Evolutionary conservation across 35 echinoderm and acorn worm species (phyloP), one percentile per base, ranked within the genome.

Genomic region (Lytechinus variegatus): DNA sequence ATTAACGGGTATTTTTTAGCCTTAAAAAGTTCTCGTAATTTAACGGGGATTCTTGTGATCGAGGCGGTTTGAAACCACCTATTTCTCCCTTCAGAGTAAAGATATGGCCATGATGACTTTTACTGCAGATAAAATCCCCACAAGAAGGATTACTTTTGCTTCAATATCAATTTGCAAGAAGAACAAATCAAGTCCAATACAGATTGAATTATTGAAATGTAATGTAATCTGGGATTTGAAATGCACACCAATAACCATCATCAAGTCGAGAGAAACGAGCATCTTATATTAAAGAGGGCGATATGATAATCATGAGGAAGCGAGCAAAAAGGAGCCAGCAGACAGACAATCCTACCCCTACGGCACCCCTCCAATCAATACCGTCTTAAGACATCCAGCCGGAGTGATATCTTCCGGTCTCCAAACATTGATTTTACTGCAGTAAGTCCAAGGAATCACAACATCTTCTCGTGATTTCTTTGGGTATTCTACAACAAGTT

Each of bases 341-440:
- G 66, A 16, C 66, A 24, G 66, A 79, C 66, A 24, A 24, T 24
- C 66, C 66, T 79, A 16, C 66, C 66, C 66, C 66, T 24, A 6
- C 66, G 14, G 66, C 66, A 79, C 19, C 66, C 19, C 66, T 21
- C 66, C 66, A 79, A 79, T 79, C 66, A 79, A 79, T 79, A 79
- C 66, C 16, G n/a, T 79, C 66, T 16, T 79, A 79, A 79, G 66
- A 79, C 66, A 79, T 79, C 66, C 16, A 79, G 66, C 66, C 66
- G 66, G 19, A 24, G 4, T 16, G 66, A 79, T 79, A 24, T 79
- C 66, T 79, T 79, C 66, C 66, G 66, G 66, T 79, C 66, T 79
- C 66, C 66, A 79, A 79, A 79, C 66, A 79, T 79, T 79, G 66
- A 79, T 79, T 79, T 79, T 79, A 79, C 66, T 79, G 66, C 66